Base-by-base conservation (phyloP, 2,888 invertebrate species). In the Drosophila paucipuncta region DNA sequence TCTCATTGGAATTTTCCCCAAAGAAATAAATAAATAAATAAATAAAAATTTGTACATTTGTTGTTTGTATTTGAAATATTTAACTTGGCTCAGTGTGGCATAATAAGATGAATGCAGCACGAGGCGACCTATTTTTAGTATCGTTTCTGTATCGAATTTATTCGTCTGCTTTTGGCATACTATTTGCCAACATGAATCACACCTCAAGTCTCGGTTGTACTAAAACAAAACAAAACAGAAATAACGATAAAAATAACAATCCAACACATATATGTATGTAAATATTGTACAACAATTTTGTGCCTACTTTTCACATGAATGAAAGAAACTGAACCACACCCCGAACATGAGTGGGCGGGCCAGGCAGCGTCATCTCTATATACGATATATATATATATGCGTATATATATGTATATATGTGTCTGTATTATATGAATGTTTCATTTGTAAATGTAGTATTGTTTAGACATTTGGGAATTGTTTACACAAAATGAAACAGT, bases 241-340 rank as follows among this genome's bases (percentile, higher is more conserved):
- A 62, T 33, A 30, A 50, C 9, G 2, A 18, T 31, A 22, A 30
- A 33, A 31, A 55, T 28, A 16, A 9, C 4, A 47, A 4, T 43
- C 6, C 11, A 25, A 47, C 22, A 37, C 6, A 35, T 0, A 33
- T 54, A 25, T 16, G 4, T 25, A 60, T 60, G 49, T 50, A 43
- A 58, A 31, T 61, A 52, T 58, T 58, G 58, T 62, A 25, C 25
- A 61, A 57, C n/a, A 43, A 54, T 73, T 22, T 16, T 25, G 62
- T 53, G n/a, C 49, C 31, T 30, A 37, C 31, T 55, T 66, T 59
- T 66, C 18, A 58, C 37, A 76, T 80, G 77, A 81, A 81, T 78
- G 71, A 78, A 81, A 49, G 30, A 72, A 47, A 33, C 11, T 22
- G 30, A 76, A 76, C 80, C 78, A 82, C 82, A 80, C 78, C 79